A percentile compares a stretch with the other conserved stretches of the same genome.
phyloP scores from a whole-genome alignment of 2,797 vertebrate genomes.

The Microcaecilia unicolor region DNA sequence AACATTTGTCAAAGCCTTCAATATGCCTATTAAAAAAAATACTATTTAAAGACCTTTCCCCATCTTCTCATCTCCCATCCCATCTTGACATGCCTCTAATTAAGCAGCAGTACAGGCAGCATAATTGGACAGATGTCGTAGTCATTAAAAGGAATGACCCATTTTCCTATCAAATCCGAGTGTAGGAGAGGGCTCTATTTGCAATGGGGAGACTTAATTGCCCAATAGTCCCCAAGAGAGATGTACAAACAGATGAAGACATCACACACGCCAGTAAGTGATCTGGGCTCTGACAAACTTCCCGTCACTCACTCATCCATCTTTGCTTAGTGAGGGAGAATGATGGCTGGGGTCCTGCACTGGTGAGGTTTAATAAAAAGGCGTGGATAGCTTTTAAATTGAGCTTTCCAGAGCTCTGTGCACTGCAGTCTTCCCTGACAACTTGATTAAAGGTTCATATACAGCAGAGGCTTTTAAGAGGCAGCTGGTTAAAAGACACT shows the following conservation, averaged over 20 bases:
- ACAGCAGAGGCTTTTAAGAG: slow-evolving; percentile 17
- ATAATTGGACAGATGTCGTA: slow-evolving; percentile 58
- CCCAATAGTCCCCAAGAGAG: slow-evolving; percentile 40
- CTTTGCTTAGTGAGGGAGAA: slow-evolving; percentile 40
- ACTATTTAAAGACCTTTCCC: slow-evolving; percentile 45
- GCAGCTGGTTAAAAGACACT: slow-evolving; percentile 36
- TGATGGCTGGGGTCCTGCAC: slow-evolving; percentile 10
- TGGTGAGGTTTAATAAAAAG: slow-evolving; percentile 34
- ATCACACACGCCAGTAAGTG: slow-evolving; percentile 27
- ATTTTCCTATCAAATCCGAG: slow-evolving; percentile 44
- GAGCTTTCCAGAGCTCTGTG: slow-evolving; percentile 31
- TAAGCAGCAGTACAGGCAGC: slow-evolving; percentile 51
- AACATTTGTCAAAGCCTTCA: slow-evolving; percentile 29
- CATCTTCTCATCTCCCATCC: slow-evolving; percentile 21
- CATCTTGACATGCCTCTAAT: slow-evolving; percentile 48
- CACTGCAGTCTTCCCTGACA: slow-evolving; percentile 23
- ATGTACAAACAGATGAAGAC: slow-evolving; percentile 59
- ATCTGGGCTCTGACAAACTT: slow-evolving; percentile 29
- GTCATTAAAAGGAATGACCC: slow-evolving; percentile 54
- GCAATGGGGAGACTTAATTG: slow-evolving; percentile 53
- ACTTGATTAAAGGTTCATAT: slow-evolving; percentile 36
- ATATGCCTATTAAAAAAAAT: slow-evolving; percentile 39
- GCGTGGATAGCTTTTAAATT: slow-evolving; percentile 26
- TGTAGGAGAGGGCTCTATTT: slow-evolving; percentile 27
- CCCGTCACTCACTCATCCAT: slow-evolving; percentile 43